These are phyloP conservation scores for Acanthosoma haemorrhoidale DNA, from an alignment of 2,888 invertebrate genomes.

Conservation along the genomic window DNA sequence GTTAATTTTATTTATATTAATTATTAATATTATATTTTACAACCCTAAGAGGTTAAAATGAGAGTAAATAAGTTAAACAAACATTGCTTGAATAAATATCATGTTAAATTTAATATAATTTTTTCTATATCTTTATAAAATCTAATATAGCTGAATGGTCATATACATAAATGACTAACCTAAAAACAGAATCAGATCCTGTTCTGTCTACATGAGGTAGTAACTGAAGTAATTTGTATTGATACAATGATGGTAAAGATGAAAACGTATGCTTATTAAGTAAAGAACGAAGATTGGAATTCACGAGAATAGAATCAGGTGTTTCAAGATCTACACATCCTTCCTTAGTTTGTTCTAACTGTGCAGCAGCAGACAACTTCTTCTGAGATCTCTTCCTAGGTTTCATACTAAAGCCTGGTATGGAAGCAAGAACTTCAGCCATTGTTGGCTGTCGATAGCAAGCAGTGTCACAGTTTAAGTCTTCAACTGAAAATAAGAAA, in stretches of 20 bases:
- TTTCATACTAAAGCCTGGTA: constrained; percentile 79
- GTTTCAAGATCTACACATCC: constrained; percentile 93
- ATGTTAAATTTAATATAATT: too few species aligned
- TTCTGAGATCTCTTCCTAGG: constrained; percentile 66
- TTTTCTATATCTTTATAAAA: too few species aligned
- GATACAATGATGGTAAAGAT: constrained; percentile 78
- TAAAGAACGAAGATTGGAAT: constrained; percentile 75
- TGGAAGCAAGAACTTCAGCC: constrained; percentile 81
- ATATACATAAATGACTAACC: constrained; percentile 44
- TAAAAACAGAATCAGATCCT: constrained; percentile 46
- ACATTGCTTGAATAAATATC: too few species aligned
- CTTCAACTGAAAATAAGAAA: constrained; percentile 44
- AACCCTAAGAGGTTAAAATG: too few species aligned
- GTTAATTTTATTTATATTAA: too few species aligned
- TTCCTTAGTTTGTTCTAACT: constrained; percentile 86
- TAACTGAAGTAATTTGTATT: constrained; percentile 85
- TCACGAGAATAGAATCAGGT: constrained; percentile 89
- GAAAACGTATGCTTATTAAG: constrained; percentile 90
- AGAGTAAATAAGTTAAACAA: too few species aligned
- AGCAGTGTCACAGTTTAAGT: constrained; percentile 49
- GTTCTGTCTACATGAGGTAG: constrained; percentile 84
- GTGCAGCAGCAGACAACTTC: constrained; percentile 83
- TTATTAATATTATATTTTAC: too few species aligned
- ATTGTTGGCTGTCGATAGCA: constrained; percentile 59
- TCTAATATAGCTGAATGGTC: too few species aligned